Evolutionary conservation across 2,888 invertebrate genomes (phyloP).

Genomic region (Iselma pallidipennis): DNA sequence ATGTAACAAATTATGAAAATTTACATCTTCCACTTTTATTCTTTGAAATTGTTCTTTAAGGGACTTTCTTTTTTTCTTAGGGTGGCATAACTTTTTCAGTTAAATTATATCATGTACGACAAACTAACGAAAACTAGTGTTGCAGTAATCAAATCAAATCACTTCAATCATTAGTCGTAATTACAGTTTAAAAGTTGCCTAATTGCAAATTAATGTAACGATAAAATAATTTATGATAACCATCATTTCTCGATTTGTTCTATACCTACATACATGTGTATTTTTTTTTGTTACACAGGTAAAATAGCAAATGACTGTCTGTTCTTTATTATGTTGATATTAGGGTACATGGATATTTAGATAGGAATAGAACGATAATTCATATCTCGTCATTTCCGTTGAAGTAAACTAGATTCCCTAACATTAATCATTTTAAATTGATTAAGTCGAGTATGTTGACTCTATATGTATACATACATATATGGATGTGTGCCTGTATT

Average conservation of each 20-base stretch:
- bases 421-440: slow-evolving; percentile 13
- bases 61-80: no score
- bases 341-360: background rate
- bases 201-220: no score
- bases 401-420: background rate
- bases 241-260: no score
- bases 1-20: background rate
- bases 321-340: background rate
- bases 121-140: no score
- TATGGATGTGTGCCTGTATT: background rate
- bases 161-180: no score
- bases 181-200: no score
- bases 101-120: no score
- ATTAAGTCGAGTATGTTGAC: slow-evolving; percentile 4
- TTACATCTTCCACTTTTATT: background rate
- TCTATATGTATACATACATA: background rate
- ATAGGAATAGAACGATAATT: background rate
- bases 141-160: no score
- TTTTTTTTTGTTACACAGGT: background rate
- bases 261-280: no score
- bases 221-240: no score
- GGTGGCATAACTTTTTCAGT: no score
- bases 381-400: slow-evolving; percentile 7
- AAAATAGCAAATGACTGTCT: background rate
- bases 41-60: background rate